Evolutionary conservation across 2,797 vertebrate genomes (phyloP).

Genomic region (Chelon labrosus): DNA sequence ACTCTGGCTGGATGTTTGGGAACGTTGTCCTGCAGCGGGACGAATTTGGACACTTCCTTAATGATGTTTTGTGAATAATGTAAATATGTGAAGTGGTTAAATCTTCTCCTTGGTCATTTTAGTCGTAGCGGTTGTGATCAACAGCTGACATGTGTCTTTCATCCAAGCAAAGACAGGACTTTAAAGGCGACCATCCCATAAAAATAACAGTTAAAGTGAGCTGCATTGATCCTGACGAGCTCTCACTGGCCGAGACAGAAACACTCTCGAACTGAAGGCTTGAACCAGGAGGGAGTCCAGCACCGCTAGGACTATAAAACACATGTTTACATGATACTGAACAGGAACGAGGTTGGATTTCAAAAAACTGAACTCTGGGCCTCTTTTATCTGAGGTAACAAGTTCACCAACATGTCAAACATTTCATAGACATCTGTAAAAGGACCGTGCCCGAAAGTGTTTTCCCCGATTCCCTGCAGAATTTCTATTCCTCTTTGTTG

Average conservation of each 20-base stretch:
- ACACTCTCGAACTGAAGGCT: background rate
- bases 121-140: too few relatives aligned
- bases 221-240: background rate
- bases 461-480: background rate
- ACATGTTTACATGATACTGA: conserved; percentile 20
- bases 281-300: background rate
- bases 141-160: too few relatives aligned
- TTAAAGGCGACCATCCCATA: too few relatives aligned
- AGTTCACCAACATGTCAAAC: conserved; percentile 42
- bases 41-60: too few relatives aligned
- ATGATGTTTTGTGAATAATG: background rate
- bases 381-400: conserved; percentile 21
- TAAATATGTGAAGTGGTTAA: conserved; percentile 3
- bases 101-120: background rate
- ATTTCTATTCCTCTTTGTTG: background rate
- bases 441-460: too few relatives aligned
- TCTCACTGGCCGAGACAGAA: background rate
- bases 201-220: too few relatives aligned
- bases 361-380: conserved; percentile 5
- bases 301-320: background rate
- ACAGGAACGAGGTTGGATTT: conserved; percentile 12
- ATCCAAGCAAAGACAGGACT: too few relatives aligned
- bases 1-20: too few relatives aligned
- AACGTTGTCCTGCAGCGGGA: too few relatives aligned
- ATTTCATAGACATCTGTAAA: background rate